Percentiles rank a stretch among this genome's conserved stretches.
Conservation (phyloP, 2,888 invertebrate species). For the Dasypogon diadema region DNA sequence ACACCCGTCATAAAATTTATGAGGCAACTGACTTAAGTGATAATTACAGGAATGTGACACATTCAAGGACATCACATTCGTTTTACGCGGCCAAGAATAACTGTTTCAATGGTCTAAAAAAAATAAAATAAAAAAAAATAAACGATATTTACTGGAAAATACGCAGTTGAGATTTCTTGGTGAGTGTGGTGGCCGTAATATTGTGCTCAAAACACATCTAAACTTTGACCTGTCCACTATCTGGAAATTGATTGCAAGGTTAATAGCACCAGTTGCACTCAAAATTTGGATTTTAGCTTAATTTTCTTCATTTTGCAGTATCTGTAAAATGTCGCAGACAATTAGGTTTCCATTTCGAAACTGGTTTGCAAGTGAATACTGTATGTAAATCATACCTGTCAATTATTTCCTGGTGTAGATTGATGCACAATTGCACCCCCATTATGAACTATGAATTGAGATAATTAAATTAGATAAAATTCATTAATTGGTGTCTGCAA, state of each 20-base stretch:
- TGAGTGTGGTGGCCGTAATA: background rate
- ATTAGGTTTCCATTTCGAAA: too few species aligned
- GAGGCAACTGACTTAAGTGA: conserved; percentile 36
- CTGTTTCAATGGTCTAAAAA: background rate
- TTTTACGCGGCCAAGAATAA: background rate
- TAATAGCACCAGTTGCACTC: too few species aligned
- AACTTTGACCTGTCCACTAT: background rate
- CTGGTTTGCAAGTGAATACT: too few species aligned
- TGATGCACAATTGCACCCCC: too few species aligned
- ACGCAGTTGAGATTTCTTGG: background rate
- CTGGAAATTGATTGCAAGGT: background rate
- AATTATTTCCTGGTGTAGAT: too few species aligned
- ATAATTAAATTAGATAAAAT: too few species aligned
- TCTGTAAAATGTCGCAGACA: too few species aligned
- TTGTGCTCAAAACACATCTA: background rate
- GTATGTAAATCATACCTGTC: too few species aligned
- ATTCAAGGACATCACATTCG: conserved; percentile 40
- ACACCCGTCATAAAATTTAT: conserved; percentile 55
- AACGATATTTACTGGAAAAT: background rate
- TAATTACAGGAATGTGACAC: conserved; percentile 44
- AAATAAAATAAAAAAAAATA: background rate
- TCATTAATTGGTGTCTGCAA: too few species aligned
- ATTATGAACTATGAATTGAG: too few species aligned
- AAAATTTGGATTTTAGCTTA: too few species aligned
- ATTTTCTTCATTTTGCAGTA: too few species aligned